Evolutionary conservation across 2,888 invertebrate genomes (phyloP), one percentile per base, ranked within the genome.

Genomic region (Nymphalis polychloros): DNA sequence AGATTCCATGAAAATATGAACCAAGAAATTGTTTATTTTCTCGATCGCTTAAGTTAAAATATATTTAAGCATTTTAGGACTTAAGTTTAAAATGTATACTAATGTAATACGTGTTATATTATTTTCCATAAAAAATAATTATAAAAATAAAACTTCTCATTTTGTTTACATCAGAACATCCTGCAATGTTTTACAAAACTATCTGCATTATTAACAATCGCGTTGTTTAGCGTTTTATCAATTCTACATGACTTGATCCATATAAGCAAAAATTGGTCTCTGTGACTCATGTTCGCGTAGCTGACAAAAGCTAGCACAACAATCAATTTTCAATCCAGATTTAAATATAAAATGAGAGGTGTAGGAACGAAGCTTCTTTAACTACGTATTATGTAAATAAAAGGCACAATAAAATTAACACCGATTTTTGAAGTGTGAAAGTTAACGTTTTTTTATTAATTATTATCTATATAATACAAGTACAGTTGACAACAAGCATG

Each of bases 131-230:
- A 60, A 55, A 41, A 60, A 27, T 60, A 60, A 41, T 60, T 60
- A 60, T 48, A 60, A 60, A 60, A 60, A 60, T 60, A 60, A 60
- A 48, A 47, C 48, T 23, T 60, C 7, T 47, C 48, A 27, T 46
- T 19, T 60, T 27, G 20, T 6, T 46, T 59, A 59, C 20, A 47
- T 47, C 16, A 20, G 47, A 31, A 55, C 8, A 55, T 55, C 31
- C 55, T 55, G 31, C 31, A 31, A 31, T 55, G 31, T 31, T 20
- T 13, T 55, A 31, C 20, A 35, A 31, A 31, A 20, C 17, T 31
- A 55, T 55, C 8, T n/a, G 31, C 35, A 10, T 31, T n/a, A 55
- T 31, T 20, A 31, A 55, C 8, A 8, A 13, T 41, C 35, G 35
- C 35, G 10, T 10, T 41, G 35, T 41, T 10, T n/a, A 55, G 52